These are phyloP conservation scores for Xerus rutilus DNA, from an alignment of 2,797 vertebrate genomes.

Conservation along the genomic window DNA sequence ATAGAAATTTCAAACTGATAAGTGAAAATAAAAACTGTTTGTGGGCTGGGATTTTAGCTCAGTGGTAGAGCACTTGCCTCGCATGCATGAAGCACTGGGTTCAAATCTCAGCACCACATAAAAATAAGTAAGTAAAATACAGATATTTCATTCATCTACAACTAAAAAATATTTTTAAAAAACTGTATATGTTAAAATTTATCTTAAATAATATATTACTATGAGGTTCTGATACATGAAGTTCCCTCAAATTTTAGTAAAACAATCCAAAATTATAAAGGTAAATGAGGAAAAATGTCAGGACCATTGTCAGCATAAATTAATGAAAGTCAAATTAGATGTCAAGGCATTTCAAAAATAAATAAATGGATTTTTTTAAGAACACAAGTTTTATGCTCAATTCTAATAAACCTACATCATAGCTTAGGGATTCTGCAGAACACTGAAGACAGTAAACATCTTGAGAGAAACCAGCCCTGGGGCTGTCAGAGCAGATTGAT, in stretches of 20 bases:
- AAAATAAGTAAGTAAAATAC: no score
- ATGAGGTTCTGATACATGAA: background rate
- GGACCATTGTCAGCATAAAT: background rate
- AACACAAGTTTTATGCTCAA: background rate
- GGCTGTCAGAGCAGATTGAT: constrained; percentile 90
- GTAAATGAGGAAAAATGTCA: background rate
- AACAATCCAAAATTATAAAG: background rate
- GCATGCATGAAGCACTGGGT: no score
- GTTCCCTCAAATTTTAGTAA: background rate
- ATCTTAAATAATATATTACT: background rate
- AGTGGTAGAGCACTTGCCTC: no score
- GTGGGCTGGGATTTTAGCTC: no score
- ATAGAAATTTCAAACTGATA: background rate
- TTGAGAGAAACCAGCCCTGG: constrained; percentile 45
- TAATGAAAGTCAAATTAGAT: background rate
- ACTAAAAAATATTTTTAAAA: no score
- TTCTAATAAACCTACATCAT: background rate
- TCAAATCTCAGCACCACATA: no score
- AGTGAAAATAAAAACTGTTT: background rate
- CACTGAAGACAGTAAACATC: background rate
- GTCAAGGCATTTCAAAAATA: background rate
- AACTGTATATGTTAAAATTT: background rate
- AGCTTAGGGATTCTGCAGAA: background rate
- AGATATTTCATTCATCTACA: no score
- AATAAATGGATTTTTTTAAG: background rate